Evolutionary conservation across 2,113 vertebrate species (phyloP).

Genomic region (Cettia cetti): DNA sequence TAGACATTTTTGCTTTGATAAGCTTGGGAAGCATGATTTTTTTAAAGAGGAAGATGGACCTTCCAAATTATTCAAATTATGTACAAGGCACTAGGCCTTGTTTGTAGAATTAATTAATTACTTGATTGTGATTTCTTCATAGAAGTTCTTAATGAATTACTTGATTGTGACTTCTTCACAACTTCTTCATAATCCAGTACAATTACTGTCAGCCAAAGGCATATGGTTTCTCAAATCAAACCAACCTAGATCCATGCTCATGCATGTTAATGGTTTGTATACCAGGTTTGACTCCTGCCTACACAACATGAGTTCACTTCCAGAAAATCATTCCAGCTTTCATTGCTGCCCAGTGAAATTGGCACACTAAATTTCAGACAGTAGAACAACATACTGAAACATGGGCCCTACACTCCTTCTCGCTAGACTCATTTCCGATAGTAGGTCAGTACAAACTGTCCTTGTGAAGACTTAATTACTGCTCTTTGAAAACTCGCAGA

Average conservation of each 20-base stretch:
- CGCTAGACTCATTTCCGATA: background rate
- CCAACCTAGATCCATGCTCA: fast-evolving
- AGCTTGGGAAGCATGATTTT: background rate
- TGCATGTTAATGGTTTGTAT: background rate
- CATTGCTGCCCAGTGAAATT: background rate
- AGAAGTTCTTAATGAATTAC: background rate
- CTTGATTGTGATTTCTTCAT: background rate
- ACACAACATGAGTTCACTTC: background rate
- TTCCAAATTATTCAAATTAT: background rate
- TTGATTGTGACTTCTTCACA: background rate
- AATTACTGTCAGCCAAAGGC: background rate
- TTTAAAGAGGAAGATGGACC: background rate
- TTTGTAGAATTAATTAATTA: background rate
- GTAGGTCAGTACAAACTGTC: background rate
- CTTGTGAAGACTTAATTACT: background rate
- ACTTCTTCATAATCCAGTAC: background rate
- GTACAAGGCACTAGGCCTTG: background rate
- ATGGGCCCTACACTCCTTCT: background rate
- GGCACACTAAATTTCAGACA: background rate
- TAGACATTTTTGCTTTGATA: background rate
- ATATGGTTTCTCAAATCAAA: background rate
- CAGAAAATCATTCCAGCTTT: background rate
- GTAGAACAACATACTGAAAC: background rate
- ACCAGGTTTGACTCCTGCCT: background rate
- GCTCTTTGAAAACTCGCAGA: background rate